These are phyloP conservation scores for Phyllostomus hastatus DNA, from an alignment of 2,113 vertebrate genomes.

Conservation along the genomic window DNA sequence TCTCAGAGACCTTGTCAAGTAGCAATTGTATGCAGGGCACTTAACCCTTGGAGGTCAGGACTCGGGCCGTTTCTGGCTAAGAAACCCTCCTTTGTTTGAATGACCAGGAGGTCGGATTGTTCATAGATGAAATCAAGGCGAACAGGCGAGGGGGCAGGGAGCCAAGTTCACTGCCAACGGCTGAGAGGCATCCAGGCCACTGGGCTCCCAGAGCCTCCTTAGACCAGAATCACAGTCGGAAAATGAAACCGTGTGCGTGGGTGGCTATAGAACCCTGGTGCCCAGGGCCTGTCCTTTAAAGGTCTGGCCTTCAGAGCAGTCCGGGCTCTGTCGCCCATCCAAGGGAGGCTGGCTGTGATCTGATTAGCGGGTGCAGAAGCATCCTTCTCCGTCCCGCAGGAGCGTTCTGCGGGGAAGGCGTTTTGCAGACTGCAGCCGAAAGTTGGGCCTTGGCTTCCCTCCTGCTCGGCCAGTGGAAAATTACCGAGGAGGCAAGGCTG, in stretches of 20 bases:
- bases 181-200: not conserved
- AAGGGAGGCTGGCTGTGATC: slow-evolving; percentile 70
- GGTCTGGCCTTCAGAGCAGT: slow-evolving; percentile 26
- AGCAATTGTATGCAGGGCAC: not conserved
- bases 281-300: not conserved
- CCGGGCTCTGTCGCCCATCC: slow-evolving; percentile 59
- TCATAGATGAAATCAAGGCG: not conserved
- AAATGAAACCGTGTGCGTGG: not conserved
- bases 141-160: not conserved
- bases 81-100: slow-evolving; percentile 41
- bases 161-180: not conserved
- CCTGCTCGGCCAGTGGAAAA: slow-evolving; percentile 80
- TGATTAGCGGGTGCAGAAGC: slow-evolving; percentile 62
- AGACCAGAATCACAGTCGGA: not conserved
- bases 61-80: not conserved
- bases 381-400: slow-evolving; percentile 29
- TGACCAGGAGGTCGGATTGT: not conserved
- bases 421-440: slow-evolving; percentile 68
- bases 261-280: not conserved
- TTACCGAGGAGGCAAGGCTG: slow-evolving; percentile 64
- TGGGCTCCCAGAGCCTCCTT: not conserved
- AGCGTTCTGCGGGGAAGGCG: slow-evolving; percentile 22
- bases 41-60: not conserved
- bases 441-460: slow-evolving; percentile 72
- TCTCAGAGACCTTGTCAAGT: not conserved